Evolutionary conservation across 2,113 vertebrate species (phyloP).

Genomic region (Mandrillus leucophaeus): DNA sequence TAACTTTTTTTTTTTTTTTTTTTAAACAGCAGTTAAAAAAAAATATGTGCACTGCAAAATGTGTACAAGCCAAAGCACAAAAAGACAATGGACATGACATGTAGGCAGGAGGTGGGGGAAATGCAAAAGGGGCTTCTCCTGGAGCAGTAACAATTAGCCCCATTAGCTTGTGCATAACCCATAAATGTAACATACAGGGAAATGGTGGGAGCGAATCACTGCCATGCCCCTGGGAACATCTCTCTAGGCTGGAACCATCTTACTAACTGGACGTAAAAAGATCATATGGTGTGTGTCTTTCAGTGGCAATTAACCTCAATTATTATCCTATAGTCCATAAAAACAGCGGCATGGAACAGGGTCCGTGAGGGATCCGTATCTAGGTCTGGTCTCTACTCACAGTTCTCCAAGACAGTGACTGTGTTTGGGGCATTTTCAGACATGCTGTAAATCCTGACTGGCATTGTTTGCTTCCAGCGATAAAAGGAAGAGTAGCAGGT

Average conservation of each 20-base stretch:
- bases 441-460: background rate
- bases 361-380: background rate
- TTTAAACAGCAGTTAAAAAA: background rate
- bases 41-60: background rate
- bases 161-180: conserved; percentile 30
- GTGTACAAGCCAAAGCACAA: background rate
- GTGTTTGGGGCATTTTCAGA: conserved; percentile 12
- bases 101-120: background rate
- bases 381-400: background rate
- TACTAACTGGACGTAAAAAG: background rate
- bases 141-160: conserved; percentile 31
- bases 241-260: background rate
- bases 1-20: background rate
- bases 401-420: background rate
- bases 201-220: background rate
- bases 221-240: background rate
- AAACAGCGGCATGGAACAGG: background rate
- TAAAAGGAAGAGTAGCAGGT: conserved; percentile 49
- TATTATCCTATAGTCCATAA: conserved; percentile 13
- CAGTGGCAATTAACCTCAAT: conserved; percentile 50
- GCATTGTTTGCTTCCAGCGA: background rate
- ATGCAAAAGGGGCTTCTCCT: background rate
- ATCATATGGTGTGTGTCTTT: conserved; percentile 42
- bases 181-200: conserved; percentile 27
- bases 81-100: conserved; percentile 31